Evolutionary conservation across 2,113 vertebrate species (phyloP).

Genomic region (Silurus meridionalis): DNA sequence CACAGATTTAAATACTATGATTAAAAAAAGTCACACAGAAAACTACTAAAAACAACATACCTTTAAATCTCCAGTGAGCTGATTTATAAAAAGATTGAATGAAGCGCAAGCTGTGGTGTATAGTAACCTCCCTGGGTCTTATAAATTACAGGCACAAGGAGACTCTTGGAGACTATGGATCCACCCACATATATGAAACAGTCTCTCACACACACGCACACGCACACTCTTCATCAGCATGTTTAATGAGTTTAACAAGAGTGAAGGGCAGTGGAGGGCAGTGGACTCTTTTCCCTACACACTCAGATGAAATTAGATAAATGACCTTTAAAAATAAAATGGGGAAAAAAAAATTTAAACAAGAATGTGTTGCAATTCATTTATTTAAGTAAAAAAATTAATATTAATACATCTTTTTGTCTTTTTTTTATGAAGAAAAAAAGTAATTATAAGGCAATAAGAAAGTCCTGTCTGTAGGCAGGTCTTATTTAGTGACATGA

Average conservation of each 20-base stretch:
- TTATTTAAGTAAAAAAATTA: too few relatives aligned
- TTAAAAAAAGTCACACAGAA: neutral
- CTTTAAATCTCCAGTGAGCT: neutral
- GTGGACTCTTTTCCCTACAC: neutral
- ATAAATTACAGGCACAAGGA: slow-evolving; percentile 5
- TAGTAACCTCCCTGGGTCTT: neutral
- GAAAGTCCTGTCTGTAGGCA: neutral
- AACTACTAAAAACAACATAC: neutral
- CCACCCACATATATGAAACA: slow-evolving; percentile 34
- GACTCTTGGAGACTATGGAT: slow-evolving; percentile 14
- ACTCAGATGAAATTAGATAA: neutral
- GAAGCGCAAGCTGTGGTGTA: neutral
- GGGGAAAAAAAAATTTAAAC: neutral
- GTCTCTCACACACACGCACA: slow-evolving; percentile 2
- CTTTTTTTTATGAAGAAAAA: too few relatives aligned
- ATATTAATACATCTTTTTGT: too few relatives aligned
- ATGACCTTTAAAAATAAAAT: neutral
- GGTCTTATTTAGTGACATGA: neutral
- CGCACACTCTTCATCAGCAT: slow-evolving; percentile 45
- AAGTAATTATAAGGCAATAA: too few relatives aligned
- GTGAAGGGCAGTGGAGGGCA: slow-evolving; percentile 48
- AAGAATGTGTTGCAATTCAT: too few relatives aligned
- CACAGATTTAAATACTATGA: neutral
- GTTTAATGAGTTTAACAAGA: slow-evolving; percentile 45
- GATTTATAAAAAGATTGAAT: neutral